Evolutionary conservation across 2,888 invertebrate genomes (phyloP), one percentile per base, ranked within the genome.

Genomic region (Sinotaia quadrata): DNA sequence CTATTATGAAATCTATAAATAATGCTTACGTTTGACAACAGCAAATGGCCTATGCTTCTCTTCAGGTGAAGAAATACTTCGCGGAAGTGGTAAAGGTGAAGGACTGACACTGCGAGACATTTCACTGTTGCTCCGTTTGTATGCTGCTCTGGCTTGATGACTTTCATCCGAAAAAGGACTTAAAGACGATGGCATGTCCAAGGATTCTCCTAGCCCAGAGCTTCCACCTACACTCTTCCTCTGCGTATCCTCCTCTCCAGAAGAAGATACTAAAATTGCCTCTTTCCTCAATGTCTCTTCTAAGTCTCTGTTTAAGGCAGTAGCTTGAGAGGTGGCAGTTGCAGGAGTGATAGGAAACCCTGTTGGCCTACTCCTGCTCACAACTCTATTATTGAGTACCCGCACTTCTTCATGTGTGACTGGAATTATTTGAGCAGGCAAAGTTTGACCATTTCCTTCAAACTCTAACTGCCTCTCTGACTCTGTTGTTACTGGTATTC

Each of bases 71-170:
- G 65, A 65, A 31, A 56, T 65, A 29, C 65, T 65, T 18, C 65
- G 65, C 8, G 65, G 65, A 18, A 65, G 65, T 37, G 34, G 54
- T 5, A 18, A 24, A 18, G 44, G 34, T 10, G 61, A 54, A 12
- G 65, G 65, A 37, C 65, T 65, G 8, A 65, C 54, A 33, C 65
- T 65, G 65, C 65, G 65, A 3, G 65, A 65, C 21, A 37, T 56
- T 33, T 65, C 65, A 21, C 65, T 65, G 29, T 44, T 44, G 56
- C 65, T 65, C 2, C 65, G 56, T 21, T 56, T 31, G 56, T 65
- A 65, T 5, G 29, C 29, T n/a, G 37, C 34, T 37, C 65, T 29
- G 4, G 54, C 52, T 47, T 52, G 37, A 8, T 56, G 27, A 1
- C 41, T 56, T 24, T 44, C 54, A 12, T 56, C 56, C 3, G 56